Evolutionary conservation across 2,888 invertebrate species (phyloP), one percentile per base, ranked within the genome.

Genomic region (Acronicta aceris): DNA sequence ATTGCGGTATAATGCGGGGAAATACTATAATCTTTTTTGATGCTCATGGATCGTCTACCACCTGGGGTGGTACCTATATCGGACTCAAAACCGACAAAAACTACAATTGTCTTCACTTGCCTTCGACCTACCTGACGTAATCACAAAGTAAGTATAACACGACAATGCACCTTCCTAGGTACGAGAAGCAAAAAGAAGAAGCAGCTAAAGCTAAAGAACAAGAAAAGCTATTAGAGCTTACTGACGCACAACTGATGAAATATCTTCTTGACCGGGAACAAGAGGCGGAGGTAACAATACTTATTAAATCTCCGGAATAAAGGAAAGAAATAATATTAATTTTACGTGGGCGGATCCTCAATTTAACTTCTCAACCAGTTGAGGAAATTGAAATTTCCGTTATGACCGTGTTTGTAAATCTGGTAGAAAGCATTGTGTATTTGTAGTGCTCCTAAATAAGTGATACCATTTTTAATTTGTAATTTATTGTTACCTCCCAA

Each of bases 171-270:
- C 41, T 77, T 70, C 12, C 21, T 61, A 85, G 83, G 38, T 66
- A 71, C 50, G 59, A 76, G 56, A 60, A 57, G 16, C 78, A 78
- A 56, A 75, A 72, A 58, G 64, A 72, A 59, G 60, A 77, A 40
- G 52, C 58, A 55, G 56, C 71, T 33, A 66, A 72, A 50, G 45
- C 71, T 47, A 73, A 75, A 59, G 67, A 81, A 53, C 65, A 59
- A 52, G 68, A 79, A 76, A 79, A 67, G 13, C 45, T 63, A 17
- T 58, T 47, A 13, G 81, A 79, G 5, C 61, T 70, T 12, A 79
- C 82, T 59, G 76, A 81, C 42, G 67, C 71, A 46, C 56, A 62
- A 2, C 50, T 81, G 16, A 79, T 81, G 46, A 77, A 82, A 65
- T 36, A 80, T 59, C 53, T 85, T 15, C 59, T 78, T 1, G 71